phyloP scores from a whole-genome alignment of 2,797 vertebrate genomes.

The Molothrus ater region DNA sequence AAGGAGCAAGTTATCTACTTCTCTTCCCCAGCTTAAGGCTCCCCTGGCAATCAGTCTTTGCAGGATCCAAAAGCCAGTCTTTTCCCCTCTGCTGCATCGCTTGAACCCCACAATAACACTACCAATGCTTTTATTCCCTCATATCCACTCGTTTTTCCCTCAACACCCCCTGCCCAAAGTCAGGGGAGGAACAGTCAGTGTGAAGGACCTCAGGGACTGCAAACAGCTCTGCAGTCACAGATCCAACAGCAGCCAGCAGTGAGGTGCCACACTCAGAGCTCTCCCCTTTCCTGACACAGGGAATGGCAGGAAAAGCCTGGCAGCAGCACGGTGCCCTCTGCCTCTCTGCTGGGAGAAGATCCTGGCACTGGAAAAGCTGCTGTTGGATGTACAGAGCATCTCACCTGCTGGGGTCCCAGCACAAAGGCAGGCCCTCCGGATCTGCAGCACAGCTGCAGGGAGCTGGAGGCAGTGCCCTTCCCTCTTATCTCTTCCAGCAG shows the following conservation, averaged over 20 bases:
- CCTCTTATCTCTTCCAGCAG: not conserved
- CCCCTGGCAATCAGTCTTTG: not conserved
- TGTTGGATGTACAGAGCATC: not conserved
- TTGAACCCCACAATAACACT: not conserved
- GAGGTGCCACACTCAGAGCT: not conserved
- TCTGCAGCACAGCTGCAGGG: not conserved
- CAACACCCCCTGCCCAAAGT: not conserved
- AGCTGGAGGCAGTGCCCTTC: not conserved
- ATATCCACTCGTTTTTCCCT: not conserved
- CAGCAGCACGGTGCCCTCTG: fast-evolving
- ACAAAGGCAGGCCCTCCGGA: not conserved
- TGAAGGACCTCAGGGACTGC: not conserved
- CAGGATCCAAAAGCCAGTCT: not conserved
- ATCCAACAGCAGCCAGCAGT: not conserved
- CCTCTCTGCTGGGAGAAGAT: not conserved
- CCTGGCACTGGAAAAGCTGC: not conserved
- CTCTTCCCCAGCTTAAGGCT: not conserved
- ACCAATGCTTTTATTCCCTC: not conserved
- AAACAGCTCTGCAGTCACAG: not conserved
- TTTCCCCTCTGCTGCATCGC: not conserved
- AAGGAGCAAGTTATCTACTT: not conserved
- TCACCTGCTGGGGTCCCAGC: not conserved
- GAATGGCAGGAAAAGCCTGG: not conserved
- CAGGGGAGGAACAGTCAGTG: not conserved
- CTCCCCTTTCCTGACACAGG: not conserved